Evolutionary conservation across 2,888 invertebrate genomes (phyloP), one percentile per base, ranked within the genome.

Genomic region (Chymomyza procnemis): DNA sequence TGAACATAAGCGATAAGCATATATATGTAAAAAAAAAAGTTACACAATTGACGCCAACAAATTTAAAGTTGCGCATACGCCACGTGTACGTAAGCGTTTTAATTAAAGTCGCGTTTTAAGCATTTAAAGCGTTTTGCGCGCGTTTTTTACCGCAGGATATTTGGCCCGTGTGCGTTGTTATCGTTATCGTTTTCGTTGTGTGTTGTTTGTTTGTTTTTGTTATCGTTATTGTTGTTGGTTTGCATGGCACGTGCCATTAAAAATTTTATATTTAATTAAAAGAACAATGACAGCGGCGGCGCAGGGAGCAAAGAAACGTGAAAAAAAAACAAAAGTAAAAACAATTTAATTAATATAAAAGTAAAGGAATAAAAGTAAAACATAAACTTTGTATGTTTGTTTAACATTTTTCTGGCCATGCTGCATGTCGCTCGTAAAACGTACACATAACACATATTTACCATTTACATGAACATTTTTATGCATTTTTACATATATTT

Each of bases 221-320:
- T 66, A 47, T 66, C 62, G 30, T 64, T 66, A 57, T 67, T 60
- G 67, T 64, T 46, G 58, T 73, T 75, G 67, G 14, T 26, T 14
- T 56, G 56, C 9, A 14, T 47, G 59, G 34, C 41, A 34, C n/a
- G 58, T 59, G 59, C 54, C 64, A 64, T 52, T 54, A 59, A 52
- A 22, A 64, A 66, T 72, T 62, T 73, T 69, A 66, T 65, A 79
- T 80, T 75, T 76, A 81, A 81, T 79, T 73, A 73, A 72, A 67
- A 61, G 55, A 68, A 65, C 68, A 57, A 68, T 68, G 59, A 56
- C 74, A 66, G 47, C 41, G 64, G 62, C 76, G 62, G 61, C 50
- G 65, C 52, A 30, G 55, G 60, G 59, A 55, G 55, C 30, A 52
- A 19, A 41, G 55, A 58, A 41, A 21, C 56, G 16, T 26, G 4